Evolutionary conservation across 1,140 invertebrate genomes (phyloP), one percentile per base, ranked within the genome.

Genomic region (Leptinotarsa defecta): DNA sequence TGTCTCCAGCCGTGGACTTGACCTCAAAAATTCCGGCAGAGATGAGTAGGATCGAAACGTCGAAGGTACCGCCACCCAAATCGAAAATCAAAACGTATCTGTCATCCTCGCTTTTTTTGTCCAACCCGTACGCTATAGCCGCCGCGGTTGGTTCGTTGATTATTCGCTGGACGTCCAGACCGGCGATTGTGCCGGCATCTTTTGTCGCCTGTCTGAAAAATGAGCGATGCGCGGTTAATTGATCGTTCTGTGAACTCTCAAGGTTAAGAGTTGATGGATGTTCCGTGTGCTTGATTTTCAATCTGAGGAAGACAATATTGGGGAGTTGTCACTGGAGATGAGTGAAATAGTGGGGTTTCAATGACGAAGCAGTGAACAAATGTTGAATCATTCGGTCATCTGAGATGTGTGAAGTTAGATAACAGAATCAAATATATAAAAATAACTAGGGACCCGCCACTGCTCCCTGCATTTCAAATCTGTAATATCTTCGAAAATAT

Each of bases 121-220:
- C 91, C 3, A 92, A 82, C 24, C 91, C 91, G 81, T 92, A 92
- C 27, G 91, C 91, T 4, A 92, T 86, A 13, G 91, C 91, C 4
- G 91, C 91, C 13, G 91, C 91, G 11, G 91, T 92, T 0, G 91
- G 91, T 83, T 92, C 91, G 80, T 93, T 92, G 76, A 93, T 91
- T 78, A 92, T 91, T 73, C 91, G 84, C n/a, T 91, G 83, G 3
- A 93, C 91, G 78, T 91, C 91, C 4, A 92, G 81, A 27, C 90
- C 91, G 75, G 87, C 85, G 74, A 91, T 91, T 13, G 86, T 86
- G 15, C 90, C 91, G 6, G 80, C 90, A 87, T 80, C 89, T 77
- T 85, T 86, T 1, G 84, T 86, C 3, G 83, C 83, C 72, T 85
- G 83, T 27, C 83, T 77, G 24, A 19, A 65, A 73, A 65, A 57